Evolutionary conservation across 1,140 invertebrate genomes (phyloP), one percentile per base, ranked within the genome.

Genomic region (Caenorhabditis latens): DNA sequence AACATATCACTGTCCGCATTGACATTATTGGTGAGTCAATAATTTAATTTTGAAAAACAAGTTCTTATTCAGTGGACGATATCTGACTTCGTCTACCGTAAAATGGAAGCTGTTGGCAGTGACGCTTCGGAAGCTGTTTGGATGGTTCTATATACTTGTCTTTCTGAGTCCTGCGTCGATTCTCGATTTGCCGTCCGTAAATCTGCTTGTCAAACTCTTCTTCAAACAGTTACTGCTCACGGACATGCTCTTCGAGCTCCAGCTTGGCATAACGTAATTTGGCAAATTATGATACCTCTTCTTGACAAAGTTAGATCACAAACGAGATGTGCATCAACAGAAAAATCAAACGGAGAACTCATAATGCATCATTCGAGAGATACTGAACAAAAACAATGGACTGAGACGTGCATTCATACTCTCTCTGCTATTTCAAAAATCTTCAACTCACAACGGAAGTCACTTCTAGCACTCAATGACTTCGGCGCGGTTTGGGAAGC

Each of bases 1-100:
- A 99, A 99, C 93, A 98, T 99, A 90, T 98, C 97, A 43, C 94
- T 99, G n/a, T 98, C 97, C 24, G 97, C 98, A 67, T 96, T 99
- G 88, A 97, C 97, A 83, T 94, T 98, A 40, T 96, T 99, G 96
- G 97, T 98, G 93, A 93, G 91, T 92, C 46, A 5, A 58, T 5
- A 58, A 19, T 65, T 65, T n/a, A 11, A 3, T 19, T 6, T 32
- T 50, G 19, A 5, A 75, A 14, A 46, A 21, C n/a, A 87, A 89
- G 58, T 86, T 13, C 32, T 84, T 87, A 53, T 90, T 83, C 86
- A 92, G 91, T 92, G 91, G 91, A 91, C 91, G n/a, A 89, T 92
- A 43, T 91, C 90, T n/a, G 91, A 92, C 71, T 92, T 88, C 83
- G 84, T 92, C 50, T 87, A 89, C 16, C 84, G 91, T 14, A 84